Base-by-base conservation (phyloP, 2,113 vertebrate species). In the Hiodon alosoides region DNA sequence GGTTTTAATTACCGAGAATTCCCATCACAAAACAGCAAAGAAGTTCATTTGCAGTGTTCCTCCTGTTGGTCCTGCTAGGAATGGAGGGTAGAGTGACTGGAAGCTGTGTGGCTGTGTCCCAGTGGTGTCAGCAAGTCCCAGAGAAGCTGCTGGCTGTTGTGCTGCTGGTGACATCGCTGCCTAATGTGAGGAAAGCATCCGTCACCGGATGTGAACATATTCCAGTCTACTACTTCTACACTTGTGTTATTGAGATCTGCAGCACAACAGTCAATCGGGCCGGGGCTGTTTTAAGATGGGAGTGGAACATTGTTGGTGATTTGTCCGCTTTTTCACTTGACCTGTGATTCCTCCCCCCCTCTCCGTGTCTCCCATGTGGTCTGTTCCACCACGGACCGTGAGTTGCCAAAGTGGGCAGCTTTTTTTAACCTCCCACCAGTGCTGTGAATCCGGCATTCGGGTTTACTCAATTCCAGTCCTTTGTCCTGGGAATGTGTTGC, bases 401-500 rank as follows among this genome's bases (percentile, higher is more conserved):
- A 66, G 46, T 66, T 17, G 64, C 11, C 8, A 11, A 66, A 47
- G 31, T 9, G 64, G 31, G 31, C 8, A 9, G n/a, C 46, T 66
- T 17, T 66, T 66, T 66, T 8, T 66, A 47, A 31, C 31, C 31
- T 31, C 31, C 31, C 31, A 31, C 72, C 10, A 51, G 61, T 4
- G 16, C 59, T 66, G 64, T 66, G 64, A 48, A 74, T 58, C 64
- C 7, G n/a, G 51, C 16, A 48, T 65, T 46, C 46, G 2, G 8
- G 62, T 57, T 52, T 66, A 54, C 57, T 53, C 8, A 17, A 66
- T 64, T 66, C 62, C 61, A 74, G 51, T 53, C 55, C 61, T 57
- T 31, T 48, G 72, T 75, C 55, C 78, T 81, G 88, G 89, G 89
- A 90, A 90, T 86, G 80, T 83, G 78, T 83, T 91, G 90, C 83